Conservation (phyloP, 2,888 invertebrate genomes). For the Endotricha flammealis region DNA sequence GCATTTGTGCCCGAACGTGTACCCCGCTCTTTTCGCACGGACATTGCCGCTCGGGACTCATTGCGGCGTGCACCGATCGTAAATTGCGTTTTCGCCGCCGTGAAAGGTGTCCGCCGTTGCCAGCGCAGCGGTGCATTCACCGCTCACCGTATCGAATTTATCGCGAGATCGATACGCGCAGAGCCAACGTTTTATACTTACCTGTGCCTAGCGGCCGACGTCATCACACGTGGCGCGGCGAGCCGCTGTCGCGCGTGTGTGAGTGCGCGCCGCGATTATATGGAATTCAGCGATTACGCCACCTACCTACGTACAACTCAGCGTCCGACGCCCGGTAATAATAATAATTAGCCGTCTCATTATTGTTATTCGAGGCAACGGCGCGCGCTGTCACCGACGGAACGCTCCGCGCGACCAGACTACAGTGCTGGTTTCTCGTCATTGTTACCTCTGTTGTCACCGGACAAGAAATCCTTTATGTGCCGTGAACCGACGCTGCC, state of each 20-base stretch:
- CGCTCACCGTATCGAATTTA: constrained; percentile 68
- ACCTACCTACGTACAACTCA: constrained; percentile 47
- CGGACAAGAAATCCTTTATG: constrained; percentile 41
- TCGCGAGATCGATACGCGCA: constrained; percentile 63
- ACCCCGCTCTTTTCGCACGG: constrained; percentile 28
- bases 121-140: constrained; percentile 60
- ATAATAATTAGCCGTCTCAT: constrained; percentile 63
- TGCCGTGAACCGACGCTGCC: constrained; percentile 34
- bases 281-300: constrained; percentile 68
- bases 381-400: constrained; percentile 49
- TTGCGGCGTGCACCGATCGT: constrained; percentile 41
- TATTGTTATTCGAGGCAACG: constrained; percentile 55
- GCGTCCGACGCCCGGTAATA: constrained; percentile 52
- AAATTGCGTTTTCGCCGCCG: constrained; percentile 57
- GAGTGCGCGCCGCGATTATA: constrained; percentile 49
- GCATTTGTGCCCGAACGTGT: constrained; percentile 21
- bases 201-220: constrained; percentile 47
- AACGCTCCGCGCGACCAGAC: constrained; percentile 43
- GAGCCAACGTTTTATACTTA: constrained; percentile 37
- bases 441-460: constrained; percentile 38
- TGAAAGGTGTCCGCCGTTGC: constrained; percentile 56
- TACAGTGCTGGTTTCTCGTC: constrained; percentile 36
- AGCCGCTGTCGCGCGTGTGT: constrained; percentile 26
- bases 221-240: constrained; percentile 60
- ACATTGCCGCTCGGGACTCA: constrained; percentile 26